A percentile compares a stretch with the other conserved stretches of the same genome.
phyloP scores from a whole-genome alignment of 2,888 invertebrate genomes.

The Sphaerophoria rueppellii region DNA sequence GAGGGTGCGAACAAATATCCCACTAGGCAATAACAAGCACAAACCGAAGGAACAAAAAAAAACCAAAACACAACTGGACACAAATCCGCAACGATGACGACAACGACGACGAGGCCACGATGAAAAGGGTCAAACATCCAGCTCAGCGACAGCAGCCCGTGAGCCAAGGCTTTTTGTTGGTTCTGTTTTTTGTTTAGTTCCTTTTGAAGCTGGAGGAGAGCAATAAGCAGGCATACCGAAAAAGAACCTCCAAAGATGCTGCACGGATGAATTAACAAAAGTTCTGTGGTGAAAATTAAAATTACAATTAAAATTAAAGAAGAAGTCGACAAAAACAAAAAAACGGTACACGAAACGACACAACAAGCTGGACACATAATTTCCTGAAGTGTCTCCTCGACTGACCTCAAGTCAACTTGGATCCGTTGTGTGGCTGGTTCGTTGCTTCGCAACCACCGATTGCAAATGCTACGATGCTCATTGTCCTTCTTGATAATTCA shows the following conservation, averaged over 20 bases:
- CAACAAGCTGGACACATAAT: constrained; percentile 61
- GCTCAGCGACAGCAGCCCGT: constrained; percentile 51
- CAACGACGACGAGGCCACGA: constrained; percentile 51
- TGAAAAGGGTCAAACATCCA: constrained; percentile 71
- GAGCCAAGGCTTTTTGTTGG: neutral
- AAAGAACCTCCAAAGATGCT: constrained; percentile 44
- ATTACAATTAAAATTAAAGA: constrained; percentile 71
- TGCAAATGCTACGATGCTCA: neutral
- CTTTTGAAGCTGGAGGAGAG: constrained; percentile 16
- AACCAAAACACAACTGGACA: constrained; percentile 55
- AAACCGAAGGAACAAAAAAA: constrained; percentile 8
- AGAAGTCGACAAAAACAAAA: constrained; percentile 32
- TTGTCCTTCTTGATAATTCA: constrained; percentile 38
- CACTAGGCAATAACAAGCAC: constrained; percentile 45
- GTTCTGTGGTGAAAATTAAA: constrained; percentile 68
- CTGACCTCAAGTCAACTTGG: constrained; percentile 62
- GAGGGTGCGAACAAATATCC: constrained; percentile 66
- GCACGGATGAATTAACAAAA: constrained; percentile 59
- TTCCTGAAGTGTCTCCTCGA: constrained; percentile 56
- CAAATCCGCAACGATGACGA: constrained; percentile 69
- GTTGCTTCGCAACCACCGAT: neutral
- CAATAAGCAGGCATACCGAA: constrained; percentile 9
- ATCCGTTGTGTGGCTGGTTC: neutral
- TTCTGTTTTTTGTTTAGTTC: neutral
- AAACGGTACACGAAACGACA: constrained; percentile 39